A percentile compares a stretch with the other conserved stretches of the same genome.
Evolutionary conservation across 92 coral and sea anemone species (phyloP).

Genomic region (Galaxea fascicularis): DNA sequence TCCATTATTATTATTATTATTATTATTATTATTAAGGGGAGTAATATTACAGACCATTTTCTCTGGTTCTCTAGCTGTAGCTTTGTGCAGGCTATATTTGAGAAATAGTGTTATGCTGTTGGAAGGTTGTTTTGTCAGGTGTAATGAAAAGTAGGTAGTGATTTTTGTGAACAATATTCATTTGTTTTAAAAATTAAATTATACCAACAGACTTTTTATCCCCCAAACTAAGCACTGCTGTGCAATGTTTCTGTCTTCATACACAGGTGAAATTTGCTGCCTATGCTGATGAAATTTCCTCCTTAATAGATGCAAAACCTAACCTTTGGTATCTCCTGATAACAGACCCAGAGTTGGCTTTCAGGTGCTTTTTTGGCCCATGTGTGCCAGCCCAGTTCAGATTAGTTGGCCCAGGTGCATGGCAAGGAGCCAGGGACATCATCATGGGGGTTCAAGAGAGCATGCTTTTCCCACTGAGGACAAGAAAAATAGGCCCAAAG

Average conservation of each 20-base stretch:
- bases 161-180: no score
- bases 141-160: no score
- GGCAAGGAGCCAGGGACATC: slow-evolving; percentile 84
- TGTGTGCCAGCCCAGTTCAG: slow-evolving; percentile 92
- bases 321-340: slow-evolving; percentile 77
- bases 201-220: no score
- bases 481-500: slow-evolving; percentile 51
- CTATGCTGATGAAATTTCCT: slow-evolving; percentile 79
- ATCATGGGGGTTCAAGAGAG: slow-evolving; percentile 77
- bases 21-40: no score
- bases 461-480: slow-evolving; percentile 59
- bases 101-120: no score
- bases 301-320: slow-evolving; percentile 83
- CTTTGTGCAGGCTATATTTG: no score
- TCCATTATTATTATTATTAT: no score
- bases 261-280: slow-evolving; percentile 53
- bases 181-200: no score
- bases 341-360: slow-evolving; percentile 82
- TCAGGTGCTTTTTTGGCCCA: slow-evolving; percentile 79
- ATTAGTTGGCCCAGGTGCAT: slow-evolving; percentile 84
- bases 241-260: neutral
- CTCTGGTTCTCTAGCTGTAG: no score
- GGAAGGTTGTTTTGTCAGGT: no score
- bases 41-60: no score
- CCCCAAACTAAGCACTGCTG: no score